Base-by-base conservation (phyloP, 2,888 invertebrate species). In the Phalera bucephala region DNA sequence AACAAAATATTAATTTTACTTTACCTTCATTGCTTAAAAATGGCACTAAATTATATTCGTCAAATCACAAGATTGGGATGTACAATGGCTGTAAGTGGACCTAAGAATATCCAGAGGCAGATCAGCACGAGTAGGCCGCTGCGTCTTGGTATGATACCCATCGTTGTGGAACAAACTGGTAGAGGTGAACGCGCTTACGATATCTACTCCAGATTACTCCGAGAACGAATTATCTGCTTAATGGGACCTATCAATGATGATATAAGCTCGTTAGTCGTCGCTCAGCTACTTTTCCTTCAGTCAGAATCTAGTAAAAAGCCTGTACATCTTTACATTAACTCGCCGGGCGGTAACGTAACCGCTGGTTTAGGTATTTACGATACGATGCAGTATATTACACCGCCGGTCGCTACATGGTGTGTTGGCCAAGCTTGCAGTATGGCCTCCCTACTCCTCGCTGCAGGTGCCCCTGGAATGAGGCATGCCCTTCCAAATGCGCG, bases 111-210 rank as follows among this genome's bases (percentile, higher is more conserved):
- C 29, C 56, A 53, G 17, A 71, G 83, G 46, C 51, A 58, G 17
- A 48, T 88, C 30, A 58, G 57, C 28, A 76, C 72, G 7, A 74
- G 66, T 31, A 44, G 52, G 21, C 65, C 80, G 1, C 29, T 52
- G 1, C 64, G 53, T 17, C 54, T 90, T 21, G 87, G 82, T 29
- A 89, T 96, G 70, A 93, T 99, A 61, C 99, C 99, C 1, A 96
- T 99, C 65, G 99, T 99, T 0, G 95, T 99, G n/a, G 99, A 99
- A 76, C 98, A 99, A 90, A 99, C 98, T 11, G 99, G 99, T 7
- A 90, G 98, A 78, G 98, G 98, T 21, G 99, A 99, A 89, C 92
- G 99, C 36, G 96, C 98, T 0, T 99, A 99, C 82, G 99, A 99
- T 74, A 99, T 99, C 71, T 99, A 97, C 80, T 99, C 99, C 0